phyloP scores from a whole-genome alignment of 1,140 invertebrate species.

The Hylyphantes graminicola region DNA sequence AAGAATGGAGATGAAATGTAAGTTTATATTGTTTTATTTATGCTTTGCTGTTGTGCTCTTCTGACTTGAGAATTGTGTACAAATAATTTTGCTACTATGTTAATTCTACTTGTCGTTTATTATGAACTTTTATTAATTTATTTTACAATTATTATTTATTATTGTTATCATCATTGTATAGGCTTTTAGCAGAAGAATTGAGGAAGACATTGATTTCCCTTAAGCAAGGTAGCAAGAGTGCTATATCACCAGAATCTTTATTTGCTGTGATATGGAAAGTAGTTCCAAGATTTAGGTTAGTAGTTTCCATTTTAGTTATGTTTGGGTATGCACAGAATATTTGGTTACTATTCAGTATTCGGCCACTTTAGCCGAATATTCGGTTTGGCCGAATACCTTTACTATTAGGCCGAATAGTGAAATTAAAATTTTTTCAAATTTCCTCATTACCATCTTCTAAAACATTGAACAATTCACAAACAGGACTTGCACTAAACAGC shows the following conservation, averaged over 20 bases:
- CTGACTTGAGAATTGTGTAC: neutral
- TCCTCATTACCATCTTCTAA: no score
- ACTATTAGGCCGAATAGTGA: no score
- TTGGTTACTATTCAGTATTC: no score
- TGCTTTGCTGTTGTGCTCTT: neutral
- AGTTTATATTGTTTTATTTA: slow-evolving; percentile 59
- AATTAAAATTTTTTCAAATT: no score
- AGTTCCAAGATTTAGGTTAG: slow-evolving; percentile 79
- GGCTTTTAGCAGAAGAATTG: slow-evolving; percentile 81
- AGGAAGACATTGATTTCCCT: slow-evolving; percentile 81
- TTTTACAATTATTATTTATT: neutral
- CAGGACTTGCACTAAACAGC: no score
- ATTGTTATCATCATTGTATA: neutral
- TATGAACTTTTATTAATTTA: neutral
- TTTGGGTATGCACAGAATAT: no score
- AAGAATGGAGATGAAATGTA: slow-evolving; percentile 72
- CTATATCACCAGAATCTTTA: slow-evolving; percentile 83
- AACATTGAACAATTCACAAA: no score
- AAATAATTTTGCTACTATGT: neutral
- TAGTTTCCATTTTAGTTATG: neutral
- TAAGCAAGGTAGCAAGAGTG: slow-evolving; percentile 78
- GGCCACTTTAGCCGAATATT: no score
- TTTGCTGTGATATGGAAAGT: slow-evolving; percentile 88
- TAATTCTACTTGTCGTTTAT: neutral
- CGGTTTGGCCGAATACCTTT: no score